Base-by-base conservation (phyloP, 1,140 invertebrate species). In the Drosophila nebulosa region DNA sequence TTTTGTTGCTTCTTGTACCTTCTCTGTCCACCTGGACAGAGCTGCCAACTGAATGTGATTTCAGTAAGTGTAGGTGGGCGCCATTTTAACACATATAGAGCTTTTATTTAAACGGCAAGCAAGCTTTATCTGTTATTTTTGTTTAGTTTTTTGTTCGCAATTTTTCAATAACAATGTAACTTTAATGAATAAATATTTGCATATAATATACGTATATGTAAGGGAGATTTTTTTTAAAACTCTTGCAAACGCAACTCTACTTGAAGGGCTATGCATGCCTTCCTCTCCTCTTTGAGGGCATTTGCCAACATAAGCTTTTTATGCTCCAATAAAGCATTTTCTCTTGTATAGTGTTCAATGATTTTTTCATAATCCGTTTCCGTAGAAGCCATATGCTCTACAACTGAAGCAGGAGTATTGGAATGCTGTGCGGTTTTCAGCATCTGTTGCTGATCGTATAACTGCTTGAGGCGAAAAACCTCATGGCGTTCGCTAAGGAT, bases 251-350 rank as follows among this genome's bases (percentile, higher is more conserved):
- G 69, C 14, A 90, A 60, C 52, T 95, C 94, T 39, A 95, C 94
- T 69, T 94, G 94, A 4, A 95, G 85, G 36, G 95, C 93, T 61
- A 95, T 93, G 68, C 94, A 95, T 1, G 94, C 94, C 30, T 94
- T 93, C 63, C 94, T 93, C 74, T 95, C 94, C 86, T 95, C 94
- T 66, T 93, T 95, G 89, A 93, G 94, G 91, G 93, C 94, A 92
- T 90, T 93, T 63, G 92, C 94, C 81, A 93, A 92, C 89, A 90
- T 94, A 91, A 92, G 91, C 92, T 94, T 94, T 91, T 93, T 95
- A 92, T 94, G 94, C 92, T 95, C 94, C 3, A 95, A 88, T 66
- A 95, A 76, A 5, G 94, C 93, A 89, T 95, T 95, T 79, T 95
- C 94, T 62, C 93, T 94, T 5, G 93, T 92, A 39, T 90, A 91